Percentiles rank a stretch among this genome's conserved stretches.
These are phyloP conservation scores for Labeo rohita DNA, from an alignment of 2,113 vertebrate species.

Conservation along the genomic window DNA sequence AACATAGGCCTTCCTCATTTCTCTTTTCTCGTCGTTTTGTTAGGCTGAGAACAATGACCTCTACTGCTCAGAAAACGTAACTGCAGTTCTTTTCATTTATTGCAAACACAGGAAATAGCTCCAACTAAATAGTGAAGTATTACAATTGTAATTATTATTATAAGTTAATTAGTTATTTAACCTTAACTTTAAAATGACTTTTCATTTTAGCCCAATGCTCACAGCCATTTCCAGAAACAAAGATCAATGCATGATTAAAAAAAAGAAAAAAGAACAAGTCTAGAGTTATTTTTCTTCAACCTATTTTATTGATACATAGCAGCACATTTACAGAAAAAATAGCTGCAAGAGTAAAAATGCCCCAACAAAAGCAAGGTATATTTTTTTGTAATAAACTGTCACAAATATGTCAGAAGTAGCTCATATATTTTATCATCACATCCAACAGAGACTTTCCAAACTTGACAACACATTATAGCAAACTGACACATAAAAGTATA, in stretches of 20 bases:
- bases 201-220: neutral
- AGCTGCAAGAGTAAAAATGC: slow-evolving; percentile 86
- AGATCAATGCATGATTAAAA: neutral
- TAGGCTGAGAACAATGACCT: neutral
- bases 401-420: slow-evolving; percentile 80
- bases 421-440: slow-evolving; percentile 2
- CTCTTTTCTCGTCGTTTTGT: neutral
- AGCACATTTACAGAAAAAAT: slow-evolving; percentile 91
- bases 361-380: slow-evolving; percentile 86
- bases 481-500: slow-evolving; percentile 8
- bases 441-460: neutral
- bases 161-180: neutral
- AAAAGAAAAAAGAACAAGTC: neutral
- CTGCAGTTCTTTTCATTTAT: neutral
- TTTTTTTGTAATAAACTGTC: slow-evolving; percentile 72
- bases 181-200: neutral
- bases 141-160: neutral
- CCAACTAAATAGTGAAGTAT: neutral
- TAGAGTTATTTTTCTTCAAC: slow-evolving; percentile 76
- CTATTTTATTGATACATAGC: slow-evolving; percentile 87
- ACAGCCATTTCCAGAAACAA: neutral
- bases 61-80: slow-evolving; percentile 1
- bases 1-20: neutral
- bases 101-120: neutral
- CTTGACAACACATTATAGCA: neutral